A percentile compares a stretch with the other conserved stretches of the same genome.
phyloP scores from a whole-genome alignment of 2,888 invertebrate species.

The Galeopsomyia nigrocyanea region DNA sequence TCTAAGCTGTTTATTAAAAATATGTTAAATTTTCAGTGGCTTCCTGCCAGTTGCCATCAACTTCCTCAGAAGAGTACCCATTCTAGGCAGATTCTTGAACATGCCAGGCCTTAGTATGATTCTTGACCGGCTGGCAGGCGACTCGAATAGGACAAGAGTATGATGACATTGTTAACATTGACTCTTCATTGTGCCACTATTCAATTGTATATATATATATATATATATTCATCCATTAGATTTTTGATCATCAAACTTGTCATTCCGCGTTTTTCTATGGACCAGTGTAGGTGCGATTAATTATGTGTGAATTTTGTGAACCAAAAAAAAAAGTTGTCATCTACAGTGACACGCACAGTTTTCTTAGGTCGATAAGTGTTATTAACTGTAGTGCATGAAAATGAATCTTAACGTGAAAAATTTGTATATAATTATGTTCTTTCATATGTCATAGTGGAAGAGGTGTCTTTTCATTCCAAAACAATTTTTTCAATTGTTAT shows the following conservation, averaged over 20 bases:
- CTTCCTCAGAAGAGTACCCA: conserved; percentile 92
- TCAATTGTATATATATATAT: conserved; percentile 46
- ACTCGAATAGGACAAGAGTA: conserved; percentile 86
- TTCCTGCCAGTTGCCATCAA: conserved; percentile 97
- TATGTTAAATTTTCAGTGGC: conserved; percentile 78
- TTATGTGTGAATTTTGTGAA: conserved; percentile 27
- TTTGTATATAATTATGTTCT: conserved; percentile 8
- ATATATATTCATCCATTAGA: conserved; percentile 42
- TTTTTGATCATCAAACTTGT: conserved; percentile 31
- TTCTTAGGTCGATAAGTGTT: conserved; percentile 38
- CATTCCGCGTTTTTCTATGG: conserved; percentile 39
- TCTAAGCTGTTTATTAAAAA: conserved; percentile 26
- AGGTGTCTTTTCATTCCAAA: conserved; percentile 29
- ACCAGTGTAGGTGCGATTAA: conserved; percentile 20
- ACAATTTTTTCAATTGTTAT: conserved; percentile 21
- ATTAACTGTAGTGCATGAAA: conserved; percentile 10
- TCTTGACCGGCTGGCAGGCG: conserved; percentile 85
- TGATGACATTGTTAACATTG: conserved; percentile 68
- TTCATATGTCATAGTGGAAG: background rate
- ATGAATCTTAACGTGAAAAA: conserved; percentile 13
- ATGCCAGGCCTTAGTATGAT: conserved; percentile 91
- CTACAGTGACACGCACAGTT: conserved; percentile 5
- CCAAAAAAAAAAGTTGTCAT: conserved; percentile 10
- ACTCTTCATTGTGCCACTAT: conserved; percentile 38
- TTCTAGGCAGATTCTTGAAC: conserved; percentile 89